These are phyloP conservation scores for Rhinoderma darwinii DNA, from an alignment of 2,113 vertebrate genomes.

Conservation along the genomic window DNA sequence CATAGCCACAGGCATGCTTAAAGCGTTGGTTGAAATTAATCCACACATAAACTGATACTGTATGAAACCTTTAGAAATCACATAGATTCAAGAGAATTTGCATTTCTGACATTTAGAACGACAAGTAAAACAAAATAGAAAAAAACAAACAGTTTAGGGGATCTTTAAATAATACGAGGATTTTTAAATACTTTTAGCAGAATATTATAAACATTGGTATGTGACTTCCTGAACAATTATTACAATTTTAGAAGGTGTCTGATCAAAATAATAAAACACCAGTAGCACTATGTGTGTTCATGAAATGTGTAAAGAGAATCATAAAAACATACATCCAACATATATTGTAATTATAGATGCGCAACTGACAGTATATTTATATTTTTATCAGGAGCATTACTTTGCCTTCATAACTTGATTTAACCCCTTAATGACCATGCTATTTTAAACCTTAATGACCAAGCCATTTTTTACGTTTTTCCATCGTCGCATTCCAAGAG, in stretches of 20 bases:
- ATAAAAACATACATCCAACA: background rate
- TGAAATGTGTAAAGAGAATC: background rate
- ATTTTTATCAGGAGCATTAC: too few species aligned
- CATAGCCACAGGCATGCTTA: conserved; percentile 33
- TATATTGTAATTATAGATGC: background rate
- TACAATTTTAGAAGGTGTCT: background rate
- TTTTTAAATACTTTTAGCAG: background rate
- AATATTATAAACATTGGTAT: background rate
- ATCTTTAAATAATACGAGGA: conserved; percentile 6
- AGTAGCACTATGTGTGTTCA: background rate
- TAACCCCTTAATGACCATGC: too few species aligned
- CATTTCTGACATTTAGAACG: background rate
- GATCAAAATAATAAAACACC: conserved; percentile 12
- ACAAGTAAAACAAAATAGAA: background rate
- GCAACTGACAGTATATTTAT: too few species aligned
- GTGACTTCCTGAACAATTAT: background rate
- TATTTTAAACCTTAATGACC: too few species aligned
- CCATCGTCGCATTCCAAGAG: too few species aligned
- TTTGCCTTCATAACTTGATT: too few species aligned
- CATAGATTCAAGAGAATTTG: background rate
- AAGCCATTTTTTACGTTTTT: too few species aligned
- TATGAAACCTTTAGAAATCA: conserved; percentile 19
- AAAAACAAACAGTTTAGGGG: background rate
- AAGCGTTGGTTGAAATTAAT: conserved; percentile 16
- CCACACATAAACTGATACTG: conserved; percentile 19